These are phyloP conservation scores for Amphimallon solstitiale DNA, from an alignment of 2,888 invertebrate genomes.

Conservation along the genomic window DNA sequence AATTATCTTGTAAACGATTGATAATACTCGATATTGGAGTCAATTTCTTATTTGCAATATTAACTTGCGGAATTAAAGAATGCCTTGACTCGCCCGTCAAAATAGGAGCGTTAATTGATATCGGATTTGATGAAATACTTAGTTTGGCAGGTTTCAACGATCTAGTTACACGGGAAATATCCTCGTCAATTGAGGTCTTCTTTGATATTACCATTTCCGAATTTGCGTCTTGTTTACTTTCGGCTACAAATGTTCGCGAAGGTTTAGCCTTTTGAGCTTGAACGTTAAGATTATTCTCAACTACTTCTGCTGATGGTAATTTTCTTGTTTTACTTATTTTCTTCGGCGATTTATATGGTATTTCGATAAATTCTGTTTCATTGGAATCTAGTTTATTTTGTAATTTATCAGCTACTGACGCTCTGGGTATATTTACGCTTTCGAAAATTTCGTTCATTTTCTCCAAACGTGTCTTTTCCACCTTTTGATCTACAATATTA, in stretches of 20 bases:
- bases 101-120: background rate
- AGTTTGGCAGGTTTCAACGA: background rate
- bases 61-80: too few species aligned
- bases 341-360: background rate
- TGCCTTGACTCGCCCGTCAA: background rate
- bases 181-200: too few species aligned
- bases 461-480: slow-evolving; percentile 63
- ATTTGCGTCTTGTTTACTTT: too few species aligned
- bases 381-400: slow-evolving; percentile 18
- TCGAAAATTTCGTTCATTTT: slow-evolving; percentile 65
- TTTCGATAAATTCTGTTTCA: background rate
- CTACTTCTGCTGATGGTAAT: too few species aligned
- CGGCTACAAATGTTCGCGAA: too few species aligned
- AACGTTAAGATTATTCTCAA: too few species aligned
- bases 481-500: slow-evolving; percentile 56
- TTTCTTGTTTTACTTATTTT: background rate
- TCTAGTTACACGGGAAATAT: background rate
- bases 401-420: slow-evolving; percentile 40
- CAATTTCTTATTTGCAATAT: background rate
- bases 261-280: too few species aligned
- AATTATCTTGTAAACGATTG: slow-evolving; percentile 43
- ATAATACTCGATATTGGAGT: slow-evolving; percentile 41
- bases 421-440: slow-evolving; percentile 54
- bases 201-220: background rate
- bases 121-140: too few species aligned